phyloP scores from a whole-genome alignment of 2,888 invertebrate species.

The Calliscelio sp. region DNA sequence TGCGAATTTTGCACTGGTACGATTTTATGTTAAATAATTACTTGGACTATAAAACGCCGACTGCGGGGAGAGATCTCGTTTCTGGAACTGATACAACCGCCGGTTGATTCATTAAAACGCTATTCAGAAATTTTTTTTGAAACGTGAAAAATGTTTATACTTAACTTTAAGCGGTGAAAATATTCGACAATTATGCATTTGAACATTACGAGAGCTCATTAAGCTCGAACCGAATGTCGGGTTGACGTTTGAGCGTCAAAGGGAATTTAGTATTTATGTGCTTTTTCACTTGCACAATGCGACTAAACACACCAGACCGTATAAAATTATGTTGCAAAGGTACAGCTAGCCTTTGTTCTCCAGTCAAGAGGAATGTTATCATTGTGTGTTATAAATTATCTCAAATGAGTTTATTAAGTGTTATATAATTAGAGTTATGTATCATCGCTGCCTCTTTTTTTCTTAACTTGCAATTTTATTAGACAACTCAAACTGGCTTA shows the following conservation, averaged over 20 bases:
- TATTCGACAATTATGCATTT: constrained; percentile 34
- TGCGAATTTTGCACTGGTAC: constrained; percentile 8
- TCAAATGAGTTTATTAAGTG: constrained; percentile 51
- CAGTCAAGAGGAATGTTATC: constrained; percentile 43
- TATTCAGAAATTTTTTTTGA: neutral
- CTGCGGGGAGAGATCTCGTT: neutral
- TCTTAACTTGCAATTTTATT: constrained; percentile 24
- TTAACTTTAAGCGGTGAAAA: constrained; percentile 4
- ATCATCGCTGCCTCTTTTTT: constrained; percentile 22
- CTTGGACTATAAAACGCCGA: neutral
- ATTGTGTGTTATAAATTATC: constrained; percentile 47
- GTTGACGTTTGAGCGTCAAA: constrained; percentile 50
- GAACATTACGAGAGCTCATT: constrained; percentile 39
- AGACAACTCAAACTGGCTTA: neutral
- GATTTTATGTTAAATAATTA: constrained; percentile 2
- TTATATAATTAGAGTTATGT: constrained; percentile 28
- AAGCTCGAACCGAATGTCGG: constrained; percentile 18
- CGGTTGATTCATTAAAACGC: neutral
- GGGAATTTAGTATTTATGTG: constrained; percentile 52
- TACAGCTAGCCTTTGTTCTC: constrained; percentile 19
- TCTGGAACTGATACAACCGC: neutral
- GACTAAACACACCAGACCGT: constrained; percentile 46
- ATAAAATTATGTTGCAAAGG: constrained; percentile 43
- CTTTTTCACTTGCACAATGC: constrained; percentile 50
- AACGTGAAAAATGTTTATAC: neutral